Evolutionary conservation across 2,797 vertebrate species (phyloP), one percentile per base, ranked within the genome.

Genomic region (Anguilla pacifica): DNA sequence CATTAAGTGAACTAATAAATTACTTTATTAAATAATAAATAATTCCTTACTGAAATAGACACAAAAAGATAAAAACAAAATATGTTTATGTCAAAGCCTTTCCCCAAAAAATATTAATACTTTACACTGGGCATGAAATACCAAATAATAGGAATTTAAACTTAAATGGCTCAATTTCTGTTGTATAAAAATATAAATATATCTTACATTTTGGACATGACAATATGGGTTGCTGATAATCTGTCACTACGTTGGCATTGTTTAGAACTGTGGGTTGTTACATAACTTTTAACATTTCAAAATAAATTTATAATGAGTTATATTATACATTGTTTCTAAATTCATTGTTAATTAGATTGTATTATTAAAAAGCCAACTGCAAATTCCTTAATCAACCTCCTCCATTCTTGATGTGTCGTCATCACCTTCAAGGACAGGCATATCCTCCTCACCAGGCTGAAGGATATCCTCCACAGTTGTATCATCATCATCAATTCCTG

Each of bases 391-490:
- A 90, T 97, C 96, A 81, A 97, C 96, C 95, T 97, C 96, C 89
- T 97, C 96, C 96, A 97, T 97, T 93, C 96, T 95, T 87, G 96
- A 96, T 74, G 95, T 94, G 91, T 97, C 96, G 0, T 96, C 96
- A 1, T 97, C 96, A 53, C 96, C 96, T 88, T 97, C 96, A 89
- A 97, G 92, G 84, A 96, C 94, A 19, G 96, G 96, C 96, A 97
- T 97, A 31, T 97, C 96, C 82, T 97, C 96, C 39, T 96, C 95
- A 59, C 91, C 74, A 0, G 96, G 94, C 92, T 96, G 95, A 89
- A 92, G 88, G 79, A 95, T 72, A 53, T 97, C 96, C 72, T 97
- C 96, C 1, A 93, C 94, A 85, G 91, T 86, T 2, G 95, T 94
- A 61, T 96, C 96, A 53, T 97, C 96, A 6, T 96, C 96, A 92